These are phyloP conservation scores for Montipora capitata DNA, from an alignment of 92 coral and sea anemone genomes.

Conservation along the genomic window DNA sequence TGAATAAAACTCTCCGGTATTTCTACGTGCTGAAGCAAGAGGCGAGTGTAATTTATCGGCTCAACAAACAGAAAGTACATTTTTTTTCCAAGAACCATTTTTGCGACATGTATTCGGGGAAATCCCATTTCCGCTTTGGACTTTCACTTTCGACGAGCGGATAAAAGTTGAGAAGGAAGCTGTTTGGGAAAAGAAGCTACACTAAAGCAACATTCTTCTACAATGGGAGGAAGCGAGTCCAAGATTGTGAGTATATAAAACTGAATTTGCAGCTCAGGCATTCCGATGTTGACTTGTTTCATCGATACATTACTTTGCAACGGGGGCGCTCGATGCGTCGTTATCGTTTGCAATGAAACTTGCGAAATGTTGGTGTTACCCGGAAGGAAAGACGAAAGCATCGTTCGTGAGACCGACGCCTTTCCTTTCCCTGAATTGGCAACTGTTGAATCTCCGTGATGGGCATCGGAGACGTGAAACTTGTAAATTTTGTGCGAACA, in stretches of 20 bases:
- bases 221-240: slow-evolving; percentile 10
- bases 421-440: not conserved
- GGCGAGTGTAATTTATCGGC: not conserved
- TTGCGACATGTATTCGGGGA: not conserved
- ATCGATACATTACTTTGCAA: too few species aligned
- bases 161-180: not conserved
- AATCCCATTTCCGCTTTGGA: not conserved
- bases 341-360: too few species aligned
- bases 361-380: too few species aligned
- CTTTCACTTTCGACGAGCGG: not conserved
- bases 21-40: too few species aligned
- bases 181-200: not conserved
- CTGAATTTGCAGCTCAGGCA: not conserved
- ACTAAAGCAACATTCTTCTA: not conserved
- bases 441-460: not conserved
- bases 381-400: too few species aligned
- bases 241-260: slow-evolving; percentile 13
- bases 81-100: not conserved
- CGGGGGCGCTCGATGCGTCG: too few species aligned
- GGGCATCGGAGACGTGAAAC: not conserved
- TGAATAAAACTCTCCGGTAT: too few species aligned
- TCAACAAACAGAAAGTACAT: not conserved
- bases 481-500: not conserved
- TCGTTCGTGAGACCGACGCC: not conserved
- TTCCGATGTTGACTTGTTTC: not conserved